Base-by-base conservation (phyloP, 1,140 invertebrate genomes). In the Cydia splendana region DNA sequence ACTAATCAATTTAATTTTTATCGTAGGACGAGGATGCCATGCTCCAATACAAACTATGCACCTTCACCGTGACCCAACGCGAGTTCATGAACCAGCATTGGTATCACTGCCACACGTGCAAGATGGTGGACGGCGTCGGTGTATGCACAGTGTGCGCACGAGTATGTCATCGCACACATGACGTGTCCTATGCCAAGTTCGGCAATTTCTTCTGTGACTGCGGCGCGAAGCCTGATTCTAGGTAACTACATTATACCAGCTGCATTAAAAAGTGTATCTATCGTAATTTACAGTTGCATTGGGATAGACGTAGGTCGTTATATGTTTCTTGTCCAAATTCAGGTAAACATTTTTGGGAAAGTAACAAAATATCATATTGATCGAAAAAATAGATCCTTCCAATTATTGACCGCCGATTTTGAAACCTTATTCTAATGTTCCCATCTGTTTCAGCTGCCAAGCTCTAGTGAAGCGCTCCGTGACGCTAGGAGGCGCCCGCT, bases 151-250 rank as follows among this genome's bases (percentile, higher is more conserved):
- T 99, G 0, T 99, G 99, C 94, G 99, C 98, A 2, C 95, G 98
- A 76, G 98, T 99, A 2, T 99, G 99, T 88, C 99, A 99, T 89
- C 96, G 97, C 79, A 98, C 97, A 13, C 98, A 99, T 90, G 99
- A 99, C 89, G 96, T 99, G 0, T 99, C 98, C 0, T 99, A 99
- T 91, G 98, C 98, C 20, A 99, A 99, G 90, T 99, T 97, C 90
- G 99, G 98, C 3, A 99, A 99, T 81, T 99, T 99, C 94, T 99
- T 99, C 93, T 99, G 99, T 89, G 98, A 99, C 90, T 99, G 99
- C 93, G 99, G 99, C 4, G 30, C 30, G 2, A 30, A 30, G 30
- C 30, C 30, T 4, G 30, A 30, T 4, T 30, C 30, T 4, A 30
- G 30, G 30, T 30, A 30, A 30, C 30, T 30, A 30, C 4, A 30